These are phyloP conservation scores for Apomyelois bistriatella DNA, from an alignment of 2,888 invertebrate genomes.

Conservation along the genomic window DNA sequence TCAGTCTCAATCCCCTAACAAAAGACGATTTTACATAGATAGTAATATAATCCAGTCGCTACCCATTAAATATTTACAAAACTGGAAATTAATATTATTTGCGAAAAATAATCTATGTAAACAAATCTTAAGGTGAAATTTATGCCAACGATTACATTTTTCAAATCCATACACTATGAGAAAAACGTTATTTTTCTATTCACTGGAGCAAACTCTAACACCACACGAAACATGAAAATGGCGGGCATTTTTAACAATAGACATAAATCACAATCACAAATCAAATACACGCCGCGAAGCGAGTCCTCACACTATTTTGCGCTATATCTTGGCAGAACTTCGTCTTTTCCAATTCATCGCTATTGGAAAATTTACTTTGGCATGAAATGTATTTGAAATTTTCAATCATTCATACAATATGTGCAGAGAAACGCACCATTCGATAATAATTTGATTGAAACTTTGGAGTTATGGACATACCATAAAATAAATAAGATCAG, in stretches of 20 bases:
- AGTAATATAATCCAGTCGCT: too few relatives aligned
- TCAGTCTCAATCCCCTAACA: too few relatives aligned
- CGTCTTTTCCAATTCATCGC: constrained; percentile 25
- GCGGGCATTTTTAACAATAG: constrained; percentile 32
- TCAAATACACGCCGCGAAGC: constrained; percentile 30
- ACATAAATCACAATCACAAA: constrained; percentile 34
- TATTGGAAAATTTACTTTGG: constrained; percentile 13
- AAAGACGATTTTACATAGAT: too few relatives aligned
- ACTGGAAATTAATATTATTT: too few relatives aligned
- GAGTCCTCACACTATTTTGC: constrained; percentile 32
- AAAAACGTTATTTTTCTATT: background rate
- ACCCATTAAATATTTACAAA: too few relatives aligned
- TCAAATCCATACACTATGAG: too few relatives aligned
- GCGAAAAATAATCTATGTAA: too few relatives aligned
- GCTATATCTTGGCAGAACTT: constrained; percentile 28
- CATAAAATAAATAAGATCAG: too few relatives aligned
- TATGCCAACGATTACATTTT: too few relatives aligned
- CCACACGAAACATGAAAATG: constrained; percentile 28
- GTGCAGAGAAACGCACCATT: background rate
- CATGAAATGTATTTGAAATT: background rate
- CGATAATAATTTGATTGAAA: too few relatives aligned
- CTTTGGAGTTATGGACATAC: too few relatives aligned
- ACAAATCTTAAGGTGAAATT: too few relatives aligned
- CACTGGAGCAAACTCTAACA: constrained; percentile 9
- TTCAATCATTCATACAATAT: background rate